phyloP scores from a whole-genome alignment of 2,113 vertebrate genomes.

The Rhinopomastus cyanomelas region DNA sequence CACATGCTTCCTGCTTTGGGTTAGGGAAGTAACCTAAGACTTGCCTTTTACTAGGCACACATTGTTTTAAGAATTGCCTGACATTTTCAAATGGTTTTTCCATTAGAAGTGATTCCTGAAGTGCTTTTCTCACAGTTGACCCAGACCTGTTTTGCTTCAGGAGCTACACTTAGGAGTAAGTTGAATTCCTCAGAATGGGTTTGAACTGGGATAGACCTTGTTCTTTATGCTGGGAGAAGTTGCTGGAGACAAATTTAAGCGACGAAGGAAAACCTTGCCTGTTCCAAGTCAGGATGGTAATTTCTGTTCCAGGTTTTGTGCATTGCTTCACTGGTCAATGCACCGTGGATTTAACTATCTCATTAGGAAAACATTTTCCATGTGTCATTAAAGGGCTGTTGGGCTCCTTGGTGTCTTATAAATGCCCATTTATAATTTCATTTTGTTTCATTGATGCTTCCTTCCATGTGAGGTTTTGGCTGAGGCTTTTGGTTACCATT shows the following conservation, averaged over 20 bases:
- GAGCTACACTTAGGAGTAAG: not conserved
- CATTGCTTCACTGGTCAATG: not conserved
- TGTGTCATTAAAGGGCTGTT: not conserved
- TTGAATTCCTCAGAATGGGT: not conserved
- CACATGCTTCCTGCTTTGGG: not conserved
- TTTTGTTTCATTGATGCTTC: not conserved
- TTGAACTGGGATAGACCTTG: not conserved
- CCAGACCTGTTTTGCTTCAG: not conserved
- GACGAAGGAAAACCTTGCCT: not conserved
- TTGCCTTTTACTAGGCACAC: slow-evolving; percentile 25
- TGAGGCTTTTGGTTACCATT: not conserved
- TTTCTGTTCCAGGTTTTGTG: not conserved
- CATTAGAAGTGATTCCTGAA: not conserved
- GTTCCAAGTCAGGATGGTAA: not conserved
- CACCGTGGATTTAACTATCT: not conserved
- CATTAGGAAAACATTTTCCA: not conserved
- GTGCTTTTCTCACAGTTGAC: not conserved
- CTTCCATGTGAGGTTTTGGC: not conserved
- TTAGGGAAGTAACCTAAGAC: not conserved
- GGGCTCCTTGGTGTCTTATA: not conserved
- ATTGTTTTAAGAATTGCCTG: not conserved
- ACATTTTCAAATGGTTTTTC: slow-evolving; percentile 2
- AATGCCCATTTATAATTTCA: not conserved
- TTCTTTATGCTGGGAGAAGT: not conserved
- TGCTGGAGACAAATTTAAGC: not conserved